phyloP scores from a whole-genome alignment of 2,797 vertebrate species.

The Rhabdophis nuchalis region DNA sequence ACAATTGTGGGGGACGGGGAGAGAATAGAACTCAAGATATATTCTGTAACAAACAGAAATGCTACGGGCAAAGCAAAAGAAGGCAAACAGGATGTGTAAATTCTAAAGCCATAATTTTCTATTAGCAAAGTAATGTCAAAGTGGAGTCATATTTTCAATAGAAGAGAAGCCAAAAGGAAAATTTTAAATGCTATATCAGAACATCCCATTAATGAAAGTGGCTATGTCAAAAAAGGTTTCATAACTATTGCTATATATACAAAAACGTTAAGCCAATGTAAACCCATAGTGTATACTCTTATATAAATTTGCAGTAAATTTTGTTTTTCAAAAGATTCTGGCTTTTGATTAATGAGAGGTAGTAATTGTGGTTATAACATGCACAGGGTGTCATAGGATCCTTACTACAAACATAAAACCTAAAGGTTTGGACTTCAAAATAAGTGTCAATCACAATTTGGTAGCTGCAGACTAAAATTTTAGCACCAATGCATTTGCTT shows the following conservation, averaged over 20 bases:
- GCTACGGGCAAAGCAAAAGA: conserved; percentile 29
- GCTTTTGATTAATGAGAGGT: neutral
- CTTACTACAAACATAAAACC: neutral
- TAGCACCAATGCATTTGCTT: neutral
- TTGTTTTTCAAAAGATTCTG: neutral
- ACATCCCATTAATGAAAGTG: conserved; percentile 48
- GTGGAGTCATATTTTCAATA: conserved; percentile 40
- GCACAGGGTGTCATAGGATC: neutral
- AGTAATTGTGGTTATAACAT: neutral
- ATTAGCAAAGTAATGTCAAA: conserved; percentile 44
- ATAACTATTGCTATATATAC: conserved; percentile 41
- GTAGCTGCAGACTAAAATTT: neutral
- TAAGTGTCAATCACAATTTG: neutral
- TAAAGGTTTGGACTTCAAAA: neutral
- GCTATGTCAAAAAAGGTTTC: conserved; percentile 36
- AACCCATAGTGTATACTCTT: conserved; percentile 14
- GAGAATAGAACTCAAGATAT: neutral
- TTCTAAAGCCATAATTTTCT: conserved; percentile 38
- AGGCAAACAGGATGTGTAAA: conserved; percentile 50
- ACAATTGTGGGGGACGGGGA: neutral
- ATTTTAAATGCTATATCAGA: conserved; percentile 41
- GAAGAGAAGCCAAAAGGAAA: conserved; percentile 45
- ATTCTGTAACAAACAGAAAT: conserved; percentile 35
- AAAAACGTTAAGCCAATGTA: conserved; percentile 12
- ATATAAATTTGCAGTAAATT: neutral